Percentiles rank a stretch among this genome's conserved stretches.
Conservation (phyloP, 2,797 vertebrate species). For the Arctocebus calabarensis region DNA sequence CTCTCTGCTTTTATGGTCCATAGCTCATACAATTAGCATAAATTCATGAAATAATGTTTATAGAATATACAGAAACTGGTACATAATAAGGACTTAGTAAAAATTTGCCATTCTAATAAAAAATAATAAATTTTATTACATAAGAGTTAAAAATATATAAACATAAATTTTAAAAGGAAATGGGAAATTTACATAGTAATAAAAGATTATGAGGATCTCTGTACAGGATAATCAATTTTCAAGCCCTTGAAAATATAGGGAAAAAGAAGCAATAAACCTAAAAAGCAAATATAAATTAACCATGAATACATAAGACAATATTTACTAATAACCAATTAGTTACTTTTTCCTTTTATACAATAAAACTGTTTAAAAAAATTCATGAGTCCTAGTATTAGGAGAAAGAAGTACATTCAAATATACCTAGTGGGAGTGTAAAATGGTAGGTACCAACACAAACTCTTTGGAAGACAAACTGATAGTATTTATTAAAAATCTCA, state of each 20-base stretch:
- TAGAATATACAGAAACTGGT: background rate
- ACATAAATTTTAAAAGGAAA: background rate
- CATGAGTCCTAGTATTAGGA: background rate
- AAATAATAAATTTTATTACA: background rate
- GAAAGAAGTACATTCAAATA: background rate
- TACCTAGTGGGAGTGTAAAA: background rate
- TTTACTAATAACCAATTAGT: background rate
- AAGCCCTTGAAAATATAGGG: conserved; percentile 38
- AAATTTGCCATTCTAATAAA: background rate
- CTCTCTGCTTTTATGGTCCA: background rate
- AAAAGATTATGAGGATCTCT: background rate
- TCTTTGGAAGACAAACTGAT: background rate
- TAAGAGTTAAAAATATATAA: background rate
- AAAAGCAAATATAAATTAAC: background rate
- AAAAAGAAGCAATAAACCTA: background rate
- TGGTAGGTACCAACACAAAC: background rate
- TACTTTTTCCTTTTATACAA: background rate
- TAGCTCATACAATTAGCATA: background rate
- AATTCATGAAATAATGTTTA: background rate
- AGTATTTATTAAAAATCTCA: background rate
- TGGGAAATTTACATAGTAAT: background rate
- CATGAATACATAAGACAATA: background rate
- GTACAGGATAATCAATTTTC: background rate
- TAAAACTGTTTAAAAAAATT: conserved; percentile 22
- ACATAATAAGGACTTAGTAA: background rate